Base-by-base conservation (phyloP, 2,888 invertebrate genomes). In the Andrena flavipes region DNA sequence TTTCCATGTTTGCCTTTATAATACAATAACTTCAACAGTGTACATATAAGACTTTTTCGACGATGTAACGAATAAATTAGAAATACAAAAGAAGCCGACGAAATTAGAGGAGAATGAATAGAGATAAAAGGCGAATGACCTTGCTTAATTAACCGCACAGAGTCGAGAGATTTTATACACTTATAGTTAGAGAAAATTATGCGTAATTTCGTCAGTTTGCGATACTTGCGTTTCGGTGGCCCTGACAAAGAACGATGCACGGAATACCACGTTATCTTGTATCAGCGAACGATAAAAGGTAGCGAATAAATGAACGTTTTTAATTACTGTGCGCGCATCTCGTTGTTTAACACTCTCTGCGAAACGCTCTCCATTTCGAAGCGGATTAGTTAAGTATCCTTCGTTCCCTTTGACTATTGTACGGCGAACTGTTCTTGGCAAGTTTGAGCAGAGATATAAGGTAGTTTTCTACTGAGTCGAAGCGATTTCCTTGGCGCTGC, bases 191-290 rank as follows among this genome's bases (percentile, higher is more conserved):
- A 72, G 8, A 69, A 54, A 71, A 73, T 23, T 29, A 42, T 30
- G 48, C 20, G 5, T 70, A 56, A 70, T 26, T 13, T 29, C 20
- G 0, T 35, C 26, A 4, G 26, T 70, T 63, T 5, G 7, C 20
- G 33, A 16, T 13, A 67, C 2, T 10, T 48, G n/a, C 29, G 29
- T 4, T 16, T 10, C n/a, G 23, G 8, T 2, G 16, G 20, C n/a
- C 23, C 6, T 26, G 51, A 59, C 26, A 16, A 16, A 2, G 33
- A 68, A 75, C 8, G 23, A 1, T 69, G 54, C 51, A 20, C 51
- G 59, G 76, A 71, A 76, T 82, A 76, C n/a, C 68, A 69, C 72
- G 60, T 76, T 82, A 82, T 72, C 71, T 82, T 76, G 68, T 68
- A 73, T 69, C 69, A 48, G 68, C n/a, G 26, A 29, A 54, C 20